These are phyloP conservation scores for Florisuga fusca DNA, from an alignment of 2,797 vertebrate genomes.

Conservation along the genomic window DNA sequence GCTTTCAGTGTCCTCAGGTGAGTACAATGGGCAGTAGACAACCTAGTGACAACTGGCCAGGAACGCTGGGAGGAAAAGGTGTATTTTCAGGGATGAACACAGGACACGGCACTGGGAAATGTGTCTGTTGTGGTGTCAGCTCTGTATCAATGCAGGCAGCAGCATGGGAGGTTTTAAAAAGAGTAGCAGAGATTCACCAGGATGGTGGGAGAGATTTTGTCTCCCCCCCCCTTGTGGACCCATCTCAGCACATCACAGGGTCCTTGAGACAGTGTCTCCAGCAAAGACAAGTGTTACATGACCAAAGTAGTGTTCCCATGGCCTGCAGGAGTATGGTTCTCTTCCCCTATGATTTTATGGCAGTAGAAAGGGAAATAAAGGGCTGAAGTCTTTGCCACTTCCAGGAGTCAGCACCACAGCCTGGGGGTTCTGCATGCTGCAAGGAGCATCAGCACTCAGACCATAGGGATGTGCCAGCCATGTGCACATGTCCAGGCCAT, in stretches of 20 bases:
- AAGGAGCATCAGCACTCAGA: neutral
- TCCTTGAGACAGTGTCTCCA: neutral
- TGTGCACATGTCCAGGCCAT: accelerated
- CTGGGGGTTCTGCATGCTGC: neutral
- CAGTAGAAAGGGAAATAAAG: neutral
- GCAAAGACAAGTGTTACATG: accelerated
- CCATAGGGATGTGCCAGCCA: accelerated
- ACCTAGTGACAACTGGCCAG: neutral
- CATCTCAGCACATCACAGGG: neutral
- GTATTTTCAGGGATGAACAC: neutral
- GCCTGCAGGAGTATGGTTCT: neutral
- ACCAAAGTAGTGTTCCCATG: neutral
- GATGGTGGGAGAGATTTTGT: neutral
- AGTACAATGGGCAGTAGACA: neutral
- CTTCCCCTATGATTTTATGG: neutral
- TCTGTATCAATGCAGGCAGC: neutral
- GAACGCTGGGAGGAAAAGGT: neutral
- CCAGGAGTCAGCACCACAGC: neutral
- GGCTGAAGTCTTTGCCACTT: neutral
- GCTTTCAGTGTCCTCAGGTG: neutral
- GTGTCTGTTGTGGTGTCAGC: neutral
- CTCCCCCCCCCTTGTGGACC: neutral
- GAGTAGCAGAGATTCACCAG: neutral
- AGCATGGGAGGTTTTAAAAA: neutral
- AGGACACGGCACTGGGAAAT: neutral